These are phyloP conservation scores for Spondyliosoma cantharus DNA, from an alignment of 2,797 vertebrate genomes.

Conservation along the genomic window DNA sequence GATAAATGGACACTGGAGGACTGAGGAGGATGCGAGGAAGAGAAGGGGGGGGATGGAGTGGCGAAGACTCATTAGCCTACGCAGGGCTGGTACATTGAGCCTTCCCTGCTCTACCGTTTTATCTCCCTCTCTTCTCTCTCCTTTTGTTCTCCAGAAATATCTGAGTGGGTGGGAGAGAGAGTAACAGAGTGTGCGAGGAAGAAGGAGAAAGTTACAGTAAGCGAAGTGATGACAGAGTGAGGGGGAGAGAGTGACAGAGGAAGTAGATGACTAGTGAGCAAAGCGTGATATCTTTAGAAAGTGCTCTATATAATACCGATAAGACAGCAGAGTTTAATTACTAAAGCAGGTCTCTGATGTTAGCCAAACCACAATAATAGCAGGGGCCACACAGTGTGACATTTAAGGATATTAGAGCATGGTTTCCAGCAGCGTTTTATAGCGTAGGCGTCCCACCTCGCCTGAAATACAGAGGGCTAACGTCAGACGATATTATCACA, in stretches of 20 bases:
- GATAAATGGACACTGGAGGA: conserved; percentile 59
- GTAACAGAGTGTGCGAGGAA: conserved; percentile 43
- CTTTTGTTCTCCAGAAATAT: conserved; percentile 83
- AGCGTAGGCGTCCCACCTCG: background rate
- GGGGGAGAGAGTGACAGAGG: conserved; percentile 63
- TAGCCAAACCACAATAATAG: background rate
- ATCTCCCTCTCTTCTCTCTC: conserved; percentile 69
- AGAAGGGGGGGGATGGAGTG: conserved; percentile 51
- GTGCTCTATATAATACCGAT: conserved; percentile 2
- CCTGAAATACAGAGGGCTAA: background rate
- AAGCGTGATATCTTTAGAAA: conserved; percentile 26
- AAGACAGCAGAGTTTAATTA: conserved; percentile 3
- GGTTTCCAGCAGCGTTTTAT: background rate
- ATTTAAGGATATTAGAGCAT: background rate
- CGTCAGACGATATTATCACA: background rate
- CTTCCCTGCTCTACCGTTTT: conserved; percentile 57
- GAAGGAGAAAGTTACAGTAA: conserved; percentile 60
- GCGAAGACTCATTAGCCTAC: conserved; percentile 78
- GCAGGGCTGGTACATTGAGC: conserved; percentile 71
- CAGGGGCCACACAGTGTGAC: background rate
- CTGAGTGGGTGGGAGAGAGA: conserved; percentile 76
- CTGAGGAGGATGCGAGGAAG: background rate
- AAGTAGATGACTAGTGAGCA: conserved; percentile 48
- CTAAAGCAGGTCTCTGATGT: background rate
- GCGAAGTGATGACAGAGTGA: conserved; percentile 68